Base-by-base conservation (phyloP, 1,140 invertebrate species). In the Formica selysi region DNA sequence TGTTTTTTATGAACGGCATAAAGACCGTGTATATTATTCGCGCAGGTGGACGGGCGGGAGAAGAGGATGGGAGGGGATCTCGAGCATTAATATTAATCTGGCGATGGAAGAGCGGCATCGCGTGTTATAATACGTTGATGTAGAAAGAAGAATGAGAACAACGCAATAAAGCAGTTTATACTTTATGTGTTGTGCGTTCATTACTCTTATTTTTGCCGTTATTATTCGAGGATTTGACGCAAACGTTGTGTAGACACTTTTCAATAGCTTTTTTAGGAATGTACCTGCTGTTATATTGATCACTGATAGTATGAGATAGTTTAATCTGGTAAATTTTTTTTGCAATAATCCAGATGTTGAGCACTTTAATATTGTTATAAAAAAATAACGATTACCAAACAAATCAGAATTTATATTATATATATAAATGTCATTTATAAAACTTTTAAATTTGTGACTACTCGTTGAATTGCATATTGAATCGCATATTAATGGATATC, bases 71-170 rank as follows among this genome's bases (percentile, higher is more conserved):
- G 67, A 59, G 65, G 78, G 78, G 22, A 32, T 67, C 71, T 68
- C 44, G 78, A 19, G 65, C 57, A 76, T 78, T 78, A 78, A 78
- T 78, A 79, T 79, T 79, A 79, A 79, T 79, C 62, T 54, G 76
- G n/a, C 62, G 44, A 68, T 79, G 62, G 74, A 64, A 26, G 67
- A 73, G 54, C 67, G 38, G 51, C 38, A 61, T 48, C 16, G 79
- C 38, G 54, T 73, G 79, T 73, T 83, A 61, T 61, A 83, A 83
- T 73, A 73, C 38, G 54, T 26, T 68, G 32, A 80, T 44, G 51
- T 59, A 29, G 51, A 62, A 61, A 38, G 79, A 16, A 59, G 67
- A 81, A 71, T 32, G 78, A 32, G 51, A 71, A 61, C 79, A 22
- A 26, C 59, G 79, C 70, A 48, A 38, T 48, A 29, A 83, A 83